phyloP scores from a whole-genome alignment of 2,113 vertebrate species.

The Petaurus breviceps region DNA sequence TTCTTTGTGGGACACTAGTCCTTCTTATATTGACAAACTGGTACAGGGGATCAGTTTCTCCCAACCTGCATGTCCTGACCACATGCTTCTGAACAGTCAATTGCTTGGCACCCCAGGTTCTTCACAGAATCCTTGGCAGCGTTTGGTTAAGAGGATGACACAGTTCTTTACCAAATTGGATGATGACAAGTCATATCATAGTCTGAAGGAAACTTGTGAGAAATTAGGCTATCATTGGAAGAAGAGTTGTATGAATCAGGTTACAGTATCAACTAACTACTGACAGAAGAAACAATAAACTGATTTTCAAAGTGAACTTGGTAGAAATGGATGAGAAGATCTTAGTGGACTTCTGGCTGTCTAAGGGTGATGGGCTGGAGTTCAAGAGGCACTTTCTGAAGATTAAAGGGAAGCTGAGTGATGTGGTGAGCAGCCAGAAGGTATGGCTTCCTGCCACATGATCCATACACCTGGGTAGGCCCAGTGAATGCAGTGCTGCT shows the following conservation, averaged over 20 bases:
- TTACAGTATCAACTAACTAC: constrained; percentile 94
- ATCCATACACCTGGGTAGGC: constrained; percentile 37
- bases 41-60: constrained; percentile 95
- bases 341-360: constrained; percentile 95
- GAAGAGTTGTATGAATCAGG: constrained; percentile 92
- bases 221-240: constrained; percentile 91
- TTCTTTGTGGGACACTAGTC: constrained; percentile 86
- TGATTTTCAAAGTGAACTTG: constrained; percentile 97
- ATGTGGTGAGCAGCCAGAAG: constrained; percentile 93
- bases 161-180: constrained; percentile 95
- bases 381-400: constrained; percentile 97
- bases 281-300: constrained; percentile 95
- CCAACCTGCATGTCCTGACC: constrained; percentile 93
- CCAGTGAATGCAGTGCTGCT: constrained; percentile 70
- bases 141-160: constrained; percentile 94
- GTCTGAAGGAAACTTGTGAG: constrained; percentile 90
- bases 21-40: constrained; percentile 83
- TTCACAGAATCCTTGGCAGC: constrained; percentile 94
- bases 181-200: constrained; percentile 86
- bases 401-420: constrained; percentile 92
- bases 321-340: constrained; percentile 95
- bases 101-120: constrained; percentile 93
- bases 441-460: constrained; percentile 86
- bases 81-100: constrained; percentile 96
- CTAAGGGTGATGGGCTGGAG: constrained; percentile 97